These are phyloP conservation scores for Acrocephalus scirpaceus DNA, from an alignment of 2,797 vertebrate genomes.

Conservation along the genomic window DNA sequence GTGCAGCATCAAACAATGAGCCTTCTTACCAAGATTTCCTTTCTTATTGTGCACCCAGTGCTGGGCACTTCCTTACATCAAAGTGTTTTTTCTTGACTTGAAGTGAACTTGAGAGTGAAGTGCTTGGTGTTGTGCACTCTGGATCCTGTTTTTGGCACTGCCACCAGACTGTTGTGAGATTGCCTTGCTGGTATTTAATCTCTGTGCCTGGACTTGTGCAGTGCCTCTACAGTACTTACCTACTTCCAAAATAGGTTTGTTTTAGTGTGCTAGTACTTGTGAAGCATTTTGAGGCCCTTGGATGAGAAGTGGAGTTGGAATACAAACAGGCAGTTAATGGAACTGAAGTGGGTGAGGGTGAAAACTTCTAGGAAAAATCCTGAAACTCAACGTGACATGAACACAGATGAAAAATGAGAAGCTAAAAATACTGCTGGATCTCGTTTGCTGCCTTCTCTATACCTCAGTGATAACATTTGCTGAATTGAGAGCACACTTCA, in stretches of 20 bases:
- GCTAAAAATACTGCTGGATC: background rate
- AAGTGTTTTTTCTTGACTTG: background rate
- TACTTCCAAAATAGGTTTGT: conserved; percentile 17
- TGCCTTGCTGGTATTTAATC: conserved; percentile 20
- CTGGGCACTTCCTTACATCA: background rate
- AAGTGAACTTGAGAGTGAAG: background rate
- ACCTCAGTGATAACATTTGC: background rate
- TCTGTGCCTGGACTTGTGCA: conserved; percentile 7
- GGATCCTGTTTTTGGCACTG: background rate
- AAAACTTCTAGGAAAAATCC: background rate
- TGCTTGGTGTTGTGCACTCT: background rate
- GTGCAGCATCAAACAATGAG: background rate
- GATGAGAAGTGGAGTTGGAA: background rate
- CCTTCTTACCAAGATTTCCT: background rate
- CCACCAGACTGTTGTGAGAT: background rate
- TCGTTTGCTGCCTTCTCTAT: background rate
- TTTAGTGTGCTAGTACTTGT: background rate
- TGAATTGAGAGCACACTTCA: background rate
- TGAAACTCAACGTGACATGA: background rate
- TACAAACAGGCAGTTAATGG: background rate
- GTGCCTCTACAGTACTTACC: background rate
- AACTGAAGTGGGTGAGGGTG: background rate
- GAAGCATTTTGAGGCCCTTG: background rate
- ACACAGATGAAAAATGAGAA: background rate
- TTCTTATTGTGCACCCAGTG: background rate